These are phyloP conservation scores for Drosophila lacteicornis DNA, from an alignment of 1,140 invertebrate species.

Conservation along the genomic window DNA sequence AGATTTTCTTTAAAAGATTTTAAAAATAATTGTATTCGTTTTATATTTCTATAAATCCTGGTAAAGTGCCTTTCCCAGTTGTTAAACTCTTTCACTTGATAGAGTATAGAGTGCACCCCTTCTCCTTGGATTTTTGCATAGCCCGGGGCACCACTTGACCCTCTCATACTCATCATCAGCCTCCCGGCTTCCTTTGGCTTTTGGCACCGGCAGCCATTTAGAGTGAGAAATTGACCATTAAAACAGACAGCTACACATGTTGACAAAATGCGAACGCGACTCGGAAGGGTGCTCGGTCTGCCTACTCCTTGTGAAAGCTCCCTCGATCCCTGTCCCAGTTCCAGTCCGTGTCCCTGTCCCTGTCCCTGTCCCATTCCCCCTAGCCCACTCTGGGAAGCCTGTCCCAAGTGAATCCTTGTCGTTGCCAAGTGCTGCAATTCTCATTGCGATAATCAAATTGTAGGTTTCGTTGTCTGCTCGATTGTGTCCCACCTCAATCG, in stretches of 20 bases:
- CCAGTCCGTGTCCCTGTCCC: neutral
- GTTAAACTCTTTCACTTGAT: neutral
- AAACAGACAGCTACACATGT: slow-evolving; percentile 82
- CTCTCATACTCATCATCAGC: slow-evolving; percentile 4
- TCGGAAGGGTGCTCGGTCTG: slow-evolving; percentile 17
- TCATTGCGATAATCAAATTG: slow-evolving; percentile 84
- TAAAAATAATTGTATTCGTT: no score
- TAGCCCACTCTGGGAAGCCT: neutral
- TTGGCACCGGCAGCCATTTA: slow-evolving; percentile 67
- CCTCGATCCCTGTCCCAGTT: neutral
- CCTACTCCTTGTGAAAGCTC: neutral
- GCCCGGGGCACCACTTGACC: slow-evolving; percentile 18
- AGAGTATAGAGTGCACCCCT: neutral
- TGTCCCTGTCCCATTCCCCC: neutral
- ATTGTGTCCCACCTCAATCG: slow-evolving; percentile 6
- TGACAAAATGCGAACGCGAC: slow-evolving; percentile 79
- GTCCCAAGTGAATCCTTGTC: slow-evolving; percentile 39
- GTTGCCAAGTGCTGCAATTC: slow-evolving; percentile 74
- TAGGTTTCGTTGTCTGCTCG: slow-evolving; percentile 68
- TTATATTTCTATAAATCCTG: no score
- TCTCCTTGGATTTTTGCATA: slow-evolving; percentile 1
- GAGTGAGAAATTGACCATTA: slow-evolving; percentile 85
- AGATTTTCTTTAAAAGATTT: no score
- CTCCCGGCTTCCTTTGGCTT: slow-evolving; percentile 25
- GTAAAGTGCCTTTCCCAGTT: no score